Evolutionary conservation across 2,888 invertebrate species (phyloP).

Genomic region (Paralinhomoeus sp.): DNA sequence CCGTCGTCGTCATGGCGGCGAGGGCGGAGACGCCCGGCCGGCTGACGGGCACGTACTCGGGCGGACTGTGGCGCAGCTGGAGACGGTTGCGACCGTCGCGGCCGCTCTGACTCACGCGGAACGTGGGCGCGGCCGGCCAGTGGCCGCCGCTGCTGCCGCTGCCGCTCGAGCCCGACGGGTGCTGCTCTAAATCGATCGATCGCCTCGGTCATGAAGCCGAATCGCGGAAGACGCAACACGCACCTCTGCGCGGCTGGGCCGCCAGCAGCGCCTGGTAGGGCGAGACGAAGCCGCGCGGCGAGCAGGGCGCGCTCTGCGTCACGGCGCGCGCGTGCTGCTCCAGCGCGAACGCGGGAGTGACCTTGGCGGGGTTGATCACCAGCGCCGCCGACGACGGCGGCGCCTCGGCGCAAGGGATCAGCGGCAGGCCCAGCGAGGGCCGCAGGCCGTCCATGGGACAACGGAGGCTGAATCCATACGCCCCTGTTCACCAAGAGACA

Average conservation of each 20-base stretch:
- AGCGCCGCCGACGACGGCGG: too few species aligned
- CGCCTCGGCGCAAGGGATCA: too few species aligned
- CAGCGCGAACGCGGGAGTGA: too few species aligned
- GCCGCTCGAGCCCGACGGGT: conserved; percentile 1
- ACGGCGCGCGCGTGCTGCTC: too few species aligned
- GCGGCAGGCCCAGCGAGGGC: too few species aligned
- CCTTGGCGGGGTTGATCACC: too few species aligned
- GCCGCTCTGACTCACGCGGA: conserved; percentile 1
- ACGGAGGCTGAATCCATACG: too few species aligned
- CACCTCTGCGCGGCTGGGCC: background rate
- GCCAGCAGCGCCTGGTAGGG: too few species aligned
- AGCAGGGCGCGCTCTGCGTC: background rate
- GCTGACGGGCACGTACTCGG: conserved; percentile 4
- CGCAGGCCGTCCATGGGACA: too few species aligned
- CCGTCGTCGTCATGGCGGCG: background rate
- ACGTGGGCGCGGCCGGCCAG: conserved; percentile 1
- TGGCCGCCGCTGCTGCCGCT: background rate
- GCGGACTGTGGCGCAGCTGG: conserved; percentile 7
- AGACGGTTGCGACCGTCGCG: conserved; percentile 6
- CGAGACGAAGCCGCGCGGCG: background rate
- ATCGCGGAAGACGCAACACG: too few species aligned
- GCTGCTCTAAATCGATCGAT: conserved; percentile 5
- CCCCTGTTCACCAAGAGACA: too few species aligned
- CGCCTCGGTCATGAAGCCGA: too few species aligned
- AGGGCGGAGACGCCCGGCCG: conserved; percentile 4